phyloP scores from a whole-genome alignment of 2,113 vertebrate species.

The Vicugna pacos region DNA sequence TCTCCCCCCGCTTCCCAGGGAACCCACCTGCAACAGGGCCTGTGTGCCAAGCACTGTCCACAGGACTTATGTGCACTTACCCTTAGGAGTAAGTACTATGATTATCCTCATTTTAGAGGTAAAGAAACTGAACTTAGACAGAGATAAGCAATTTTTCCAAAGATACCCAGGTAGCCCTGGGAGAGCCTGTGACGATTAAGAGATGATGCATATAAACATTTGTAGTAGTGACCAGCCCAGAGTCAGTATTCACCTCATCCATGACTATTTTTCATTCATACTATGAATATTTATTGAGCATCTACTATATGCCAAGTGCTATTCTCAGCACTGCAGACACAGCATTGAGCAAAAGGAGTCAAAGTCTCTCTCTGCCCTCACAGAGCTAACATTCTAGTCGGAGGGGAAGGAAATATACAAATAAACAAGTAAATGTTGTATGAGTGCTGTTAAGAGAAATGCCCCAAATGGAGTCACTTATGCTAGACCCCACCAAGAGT shows the following conservation, averaged over 20 bases:
- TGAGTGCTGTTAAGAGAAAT: neutral
- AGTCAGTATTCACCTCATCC: neutral
- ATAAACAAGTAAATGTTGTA: neutral
- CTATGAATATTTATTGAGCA: neutral
- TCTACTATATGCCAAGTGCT: neutral
- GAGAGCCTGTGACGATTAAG: neutral
- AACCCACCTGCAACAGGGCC: neutral
- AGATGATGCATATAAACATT: neutral
- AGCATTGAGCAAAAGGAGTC: neutral
- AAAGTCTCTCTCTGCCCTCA: neutral
- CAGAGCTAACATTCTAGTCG: neutral
- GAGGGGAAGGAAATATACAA: neutral
- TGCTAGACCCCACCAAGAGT: too few species aligned
- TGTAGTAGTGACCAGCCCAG: neutral
- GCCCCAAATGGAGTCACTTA: too few species aligned
- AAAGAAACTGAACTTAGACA: neutral
- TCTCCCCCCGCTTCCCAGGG: neutral
- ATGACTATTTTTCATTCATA: neutral
- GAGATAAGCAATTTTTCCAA: neutral
- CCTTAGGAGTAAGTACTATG: neutral
- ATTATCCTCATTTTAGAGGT: neutral
- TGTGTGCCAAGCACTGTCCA: neutral
- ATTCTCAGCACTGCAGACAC: neutral
- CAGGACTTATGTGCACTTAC: neutral
- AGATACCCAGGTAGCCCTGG: neutral